Conservation (phyloP, 2,888 invertebrate genomes). For the Pimpla rufipes region DNA sequence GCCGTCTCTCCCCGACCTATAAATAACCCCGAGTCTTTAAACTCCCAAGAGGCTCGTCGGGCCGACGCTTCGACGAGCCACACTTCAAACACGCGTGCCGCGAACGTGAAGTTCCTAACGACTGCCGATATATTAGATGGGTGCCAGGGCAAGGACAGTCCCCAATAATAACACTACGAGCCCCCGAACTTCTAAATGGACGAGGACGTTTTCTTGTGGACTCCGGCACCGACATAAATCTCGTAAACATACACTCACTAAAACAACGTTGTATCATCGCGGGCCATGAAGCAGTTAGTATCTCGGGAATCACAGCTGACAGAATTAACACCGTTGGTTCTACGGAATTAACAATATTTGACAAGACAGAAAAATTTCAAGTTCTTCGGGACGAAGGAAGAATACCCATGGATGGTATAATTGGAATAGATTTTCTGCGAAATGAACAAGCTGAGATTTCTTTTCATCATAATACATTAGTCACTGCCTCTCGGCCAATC, state of each 20-base stretch:
- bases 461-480: too few relatives aligned
- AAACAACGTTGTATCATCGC: too few relatives aligned
- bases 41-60: background rate
- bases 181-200: constrained; percentile 49
- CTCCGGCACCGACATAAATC: too few relatives aligned
- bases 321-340: constrained; percentile 40
- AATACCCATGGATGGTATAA: constrained; percentile 43
- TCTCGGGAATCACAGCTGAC: constrained; percentile 48
- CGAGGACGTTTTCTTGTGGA: too few relatives aligned
- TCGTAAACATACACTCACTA: too few relatives aligned
- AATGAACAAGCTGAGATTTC: constrained; percentile 14
- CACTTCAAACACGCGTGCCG: constrained; percentile 32
- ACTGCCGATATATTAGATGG: constrained; percentile 16
- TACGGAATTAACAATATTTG: constrained; percentile 42
- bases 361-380: constrained; percentile 47
- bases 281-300: background rate
- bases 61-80: constrained; percentile 58
- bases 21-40: constrained; percentile 34
- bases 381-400: constrained; percentile 32
- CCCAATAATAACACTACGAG: constrained; percentile 41
- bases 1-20: background rate
- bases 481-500: too few relatives aligned
- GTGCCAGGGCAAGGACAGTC: constrained; percentile 3
- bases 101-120: constrained; percentile 49
- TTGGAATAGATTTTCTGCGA: constrained; percentile 31